A percentile compares a stretch with the other conserved stretches of the same genome.
Conservation (phyloP, 2,113 vertebrate species). For the Grammomys surdaster region DNA sequence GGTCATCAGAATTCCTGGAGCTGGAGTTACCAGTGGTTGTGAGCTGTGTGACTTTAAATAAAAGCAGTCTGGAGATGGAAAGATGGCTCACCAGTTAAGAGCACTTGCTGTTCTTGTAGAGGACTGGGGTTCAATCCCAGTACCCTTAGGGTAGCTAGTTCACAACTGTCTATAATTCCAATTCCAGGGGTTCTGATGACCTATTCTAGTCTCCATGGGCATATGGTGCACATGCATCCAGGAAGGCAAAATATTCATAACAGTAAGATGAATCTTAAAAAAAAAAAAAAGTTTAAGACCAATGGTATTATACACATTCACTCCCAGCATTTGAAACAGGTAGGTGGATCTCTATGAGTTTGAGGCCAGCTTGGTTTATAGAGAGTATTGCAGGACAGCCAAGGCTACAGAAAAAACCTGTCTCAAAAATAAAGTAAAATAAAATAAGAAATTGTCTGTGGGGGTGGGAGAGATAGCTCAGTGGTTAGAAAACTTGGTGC, state of each 20-base stretch:
- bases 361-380: neutral
- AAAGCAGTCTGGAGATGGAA: neutral
- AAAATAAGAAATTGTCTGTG: neutral
- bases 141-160: neutral
- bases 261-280: neutral
- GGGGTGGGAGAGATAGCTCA: neutral
- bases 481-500: neutral
- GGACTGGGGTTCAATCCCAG: neutral
- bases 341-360: neutral
- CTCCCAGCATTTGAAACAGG: neutral
- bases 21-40: neutral
- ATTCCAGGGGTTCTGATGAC: neutral
- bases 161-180: neutral
- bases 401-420: neutral
- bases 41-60: neutral
- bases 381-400: neutral
- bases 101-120: neutral
- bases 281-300: neutral
- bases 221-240: neutral
- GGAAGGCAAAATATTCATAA: neutral
- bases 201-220: neutral
- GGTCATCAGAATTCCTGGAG: neutral
- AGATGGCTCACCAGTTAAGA: neutral
- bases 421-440: no score
- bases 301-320: neutral